Base-by-base conservation (phyloP, 2,888 invertebrate species). In the Rhimphoctona megacephalus region DNA sequence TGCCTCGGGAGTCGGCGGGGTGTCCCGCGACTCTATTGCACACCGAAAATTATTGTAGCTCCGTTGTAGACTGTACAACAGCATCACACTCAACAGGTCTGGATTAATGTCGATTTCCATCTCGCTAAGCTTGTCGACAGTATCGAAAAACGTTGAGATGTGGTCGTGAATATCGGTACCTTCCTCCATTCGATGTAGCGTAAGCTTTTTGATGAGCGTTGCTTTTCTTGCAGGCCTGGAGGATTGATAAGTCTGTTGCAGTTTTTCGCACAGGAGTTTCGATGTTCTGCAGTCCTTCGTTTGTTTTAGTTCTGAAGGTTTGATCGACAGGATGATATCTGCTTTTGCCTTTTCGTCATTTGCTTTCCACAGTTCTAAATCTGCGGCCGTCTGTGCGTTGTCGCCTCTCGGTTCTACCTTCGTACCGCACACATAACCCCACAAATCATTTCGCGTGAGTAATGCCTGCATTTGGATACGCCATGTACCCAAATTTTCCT, bases 401-500 rank as follows among this genome's bases (percentile, higher is more conserved):
- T 5, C 5, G 33, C 33, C 33, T 33, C 3, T 33, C 4, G 64
- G 64, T 66, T 66, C 19, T 14, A 11, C 17, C 11, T 33, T 39
- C 9, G 0, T 39, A 4, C 39, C 66, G 19, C 4, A 36, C n/a
- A 67, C 39, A 14, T 39, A 67, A 14, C 17, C 33, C 64, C 36
- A 64, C 43, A 25, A 17, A 7, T 80, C 70, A 19, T 85, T 85
- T 76, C 74, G 74, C 30, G 74, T 54, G 11, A 85, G 30, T n/a
- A 85, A 74, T 4, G 85, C 85, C 30, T 80, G 64, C 80, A 81
- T 80, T 39, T 85, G 81, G 6, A 81, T 33, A 43, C 74, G 70
- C 81, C 85, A 85, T 5, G 83, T 78, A 33, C 78, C 83, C 33
- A 66, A 83, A 54, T 83, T 78, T 25, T 78, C 83, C 33, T 64